Base-by-base conservation (phyloP, 2,888 invertebrate species). In the Ectemnius continuus region DNA sequence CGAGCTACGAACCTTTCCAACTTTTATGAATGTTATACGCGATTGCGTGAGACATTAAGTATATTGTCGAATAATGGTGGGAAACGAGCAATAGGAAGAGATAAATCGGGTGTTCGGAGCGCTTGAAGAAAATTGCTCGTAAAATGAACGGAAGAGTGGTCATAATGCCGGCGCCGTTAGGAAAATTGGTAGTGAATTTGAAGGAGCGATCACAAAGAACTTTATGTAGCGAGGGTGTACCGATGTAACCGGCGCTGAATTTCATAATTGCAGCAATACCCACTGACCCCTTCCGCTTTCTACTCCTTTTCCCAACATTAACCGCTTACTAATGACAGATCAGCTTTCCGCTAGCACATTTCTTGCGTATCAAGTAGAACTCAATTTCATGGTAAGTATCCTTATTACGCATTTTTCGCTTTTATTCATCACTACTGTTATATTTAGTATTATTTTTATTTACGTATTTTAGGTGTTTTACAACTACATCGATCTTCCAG, bases 141-240 rank as follows among this genome's bases (percentile, higher is more conserved):
- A 82, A 84, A 84, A 61, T 47, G 67, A 23, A 18, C 5, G 58
- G 59, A 70, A 75, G 60, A 77, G 70, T 69, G 72, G 72, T 70
- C 67, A 73, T 81, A 83, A 84, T 70, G 36, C 11, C 36, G 67
- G 63, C 28, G 65, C 69, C 75, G 78, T 82, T 83, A 79, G 70
- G 79, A 79, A 82, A 85, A 82, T 84, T 75, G 76, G 61, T 70
- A 77, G 64, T 69, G 77, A 80, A 83, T 83, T 79, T 73, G 65
- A 36, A 20, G 67, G 69, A 78, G 82, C 64, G 63, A 70, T 23
- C 61, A 62, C 20, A 20, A 48, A 65, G 65, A 63, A 75, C 69
- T 85, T 84, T 85, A 84, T 69, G 76, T 76, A 69, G 78, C 61
- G 8, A 11, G 36, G 36, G 73, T 70, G 76, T 76, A 75, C 79